phyloP scores from a whole-genome alignment of 2,113 vertebrate genomes.

The Nothocercus nigrocapillus region DNA sequence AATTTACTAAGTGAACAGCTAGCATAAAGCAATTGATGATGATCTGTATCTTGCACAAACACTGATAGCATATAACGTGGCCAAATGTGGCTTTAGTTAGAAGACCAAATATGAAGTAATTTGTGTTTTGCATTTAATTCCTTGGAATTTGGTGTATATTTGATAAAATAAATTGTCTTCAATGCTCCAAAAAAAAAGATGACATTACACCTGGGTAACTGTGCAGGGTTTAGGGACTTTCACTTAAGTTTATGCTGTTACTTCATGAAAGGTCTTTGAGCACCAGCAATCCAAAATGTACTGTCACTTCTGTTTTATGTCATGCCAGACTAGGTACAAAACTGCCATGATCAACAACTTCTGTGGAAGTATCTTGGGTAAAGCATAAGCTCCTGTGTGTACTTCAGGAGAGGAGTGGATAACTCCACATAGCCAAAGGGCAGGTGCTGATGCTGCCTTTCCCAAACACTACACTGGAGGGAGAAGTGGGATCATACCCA shows the following conservation, averaged over 20 bases:
- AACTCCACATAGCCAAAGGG: neutral
- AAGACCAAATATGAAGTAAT: neutral
- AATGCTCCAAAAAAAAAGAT: neutral
- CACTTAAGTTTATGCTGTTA: neutral
- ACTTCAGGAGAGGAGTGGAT: neutral
- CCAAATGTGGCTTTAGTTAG: neutral
- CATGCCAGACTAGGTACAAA: neutral
- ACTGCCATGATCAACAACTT: neutral
- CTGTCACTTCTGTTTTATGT: neutral
- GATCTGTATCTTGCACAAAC: neutral
- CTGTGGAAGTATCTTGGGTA: neutral
- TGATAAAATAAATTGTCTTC: neutral
- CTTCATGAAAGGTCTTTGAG: neutral
- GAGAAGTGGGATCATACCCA: accelerated
- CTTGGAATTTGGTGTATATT: neutral
- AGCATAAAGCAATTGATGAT: neutral
- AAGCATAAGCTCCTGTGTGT: neutral
- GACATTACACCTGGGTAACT: neutral
- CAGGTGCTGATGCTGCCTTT: neutral
- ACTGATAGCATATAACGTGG: neutral
- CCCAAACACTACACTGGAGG: neutral
- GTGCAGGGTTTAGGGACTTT: neutral
- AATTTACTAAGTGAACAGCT: neutral
- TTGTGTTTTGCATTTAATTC: neutral
- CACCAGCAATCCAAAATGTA: neutral